phyloP scores from a whole-genome alignment of 2,888 invertebrate species.

The Halictus ligatus region DNA sequence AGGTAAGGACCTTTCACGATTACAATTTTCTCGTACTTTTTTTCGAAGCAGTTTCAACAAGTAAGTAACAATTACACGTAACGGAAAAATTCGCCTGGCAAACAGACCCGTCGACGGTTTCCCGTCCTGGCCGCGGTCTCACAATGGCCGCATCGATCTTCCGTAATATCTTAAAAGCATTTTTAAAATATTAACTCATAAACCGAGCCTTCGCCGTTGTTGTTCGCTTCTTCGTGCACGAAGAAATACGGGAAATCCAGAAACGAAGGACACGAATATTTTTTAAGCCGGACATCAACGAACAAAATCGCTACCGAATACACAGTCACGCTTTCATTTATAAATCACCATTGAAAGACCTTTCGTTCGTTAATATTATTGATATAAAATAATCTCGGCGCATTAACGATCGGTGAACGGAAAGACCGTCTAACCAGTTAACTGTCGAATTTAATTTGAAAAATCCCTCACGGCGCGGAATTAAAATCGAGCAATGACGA shows the following conservation, averaged over 20 bases:
- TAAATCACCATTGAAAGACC: no score
- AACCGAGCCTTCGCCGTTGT: not conserved
- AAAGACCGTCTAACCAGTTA: no score
- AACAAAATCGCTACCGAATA: no score
- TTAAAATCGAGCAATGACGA: no score
- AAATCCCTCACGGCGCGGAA: no score
- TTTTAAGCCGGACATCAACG: no score
- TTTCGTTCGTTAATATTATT: no score
- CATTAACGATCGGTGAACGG: no score
- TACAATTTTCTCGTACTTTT: no score
- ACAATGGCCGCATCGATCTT: not conserved
- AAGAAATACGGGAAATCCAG: not conserved
- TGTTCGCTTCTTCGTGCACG: not conserved
- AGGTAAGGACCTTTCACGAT: not conserved
- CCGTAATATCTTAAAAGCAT: not conserved
- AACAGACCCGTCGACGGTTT: not conserved
- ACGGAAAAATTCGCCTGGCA: not conserved
- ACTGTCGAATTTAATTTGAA: no score
- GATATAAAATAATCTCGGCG: no score
- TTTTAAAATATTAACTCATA: not conserved
- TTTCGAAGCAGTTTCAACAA: not conserved
- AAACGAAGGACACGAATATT: not conserved
- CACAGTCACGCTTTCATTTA: no score
- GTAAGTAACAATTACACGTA: not conserved
- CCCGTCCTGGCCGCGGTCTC: not conserved